A percentile compares a stretch with the other conserved stretches of the same genome.
Evolutionary conservation across 1,140 invertebrate species (phyloP).

Genomic region (Drosophila leontia): DNA sequence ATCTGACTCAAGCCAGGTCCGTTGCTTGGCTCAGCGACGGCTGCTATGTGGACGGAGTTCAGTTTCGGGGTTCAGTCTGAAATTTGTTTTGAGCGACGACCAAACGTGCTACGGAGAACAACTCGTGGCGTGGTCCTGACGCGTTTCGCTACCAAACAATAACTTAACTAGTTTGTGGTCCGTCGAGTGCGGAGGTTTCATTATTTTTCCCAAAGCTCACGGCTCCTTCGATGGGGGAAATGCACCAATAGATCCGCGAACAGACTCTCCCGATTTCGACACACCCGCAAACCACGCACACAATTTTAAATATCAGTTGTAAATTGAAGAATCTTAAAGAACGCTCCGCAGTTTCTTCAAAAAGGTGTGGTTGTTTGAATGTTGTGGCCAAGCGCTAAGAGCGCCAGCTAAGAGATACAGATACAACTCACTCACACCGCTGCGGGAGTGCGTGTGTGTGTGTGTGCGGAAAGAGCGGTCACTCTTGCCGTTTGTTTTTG

Average conservation of each 20-base stretch:
- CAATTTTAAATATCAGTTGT: background rate
- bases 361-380: slow-evolving; percentile 79
- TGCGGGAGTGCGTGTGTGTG: slow-evolving; percentile 14
- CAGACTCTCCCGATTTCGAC: slow-evolving; percentile 18
- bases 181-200: background rate
- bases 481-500: slow-evolving; percentile 6
- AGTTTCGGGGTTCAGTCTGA: slow-evolving; percentile 70
- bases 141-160: slow-evolving; percentile 27
- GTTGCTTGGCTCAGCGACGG: slow-evolving; percentile 33
- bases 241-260: slow-evolving; percentile 3
- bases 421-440: slow-evolving; percentile 17
- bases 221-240: background rate
- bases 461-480: slow-evolving; percentile 22
- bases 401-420: slow-evolving; percentile 61
- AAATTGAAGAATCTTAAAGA: slow-evolving; percentile 30
- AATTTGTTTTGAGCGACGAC: slow-evolving; percentile 73
- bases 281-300: slow-evolving; percentile 47
- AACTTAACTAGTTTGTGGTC: slow-evolving; percentile 30
- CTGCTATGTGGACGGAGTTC: slow-evolving; percentile 54
- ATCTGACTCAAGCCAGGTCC: slow-evolving; percentile 59
- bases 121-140: slow-evolving; percentile 42
- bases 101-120: slow-evolving; percentile 57
- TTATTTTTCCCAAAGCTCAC: background rate
- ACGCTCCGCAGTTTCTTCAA: slow-evolving; percentile 45
- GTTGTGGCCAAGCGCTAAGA: slow-evolving; percentile 60